Conservation (phyloP, 2,797 vertebrate species). For the Aplochiton taeniatus region DNA sequence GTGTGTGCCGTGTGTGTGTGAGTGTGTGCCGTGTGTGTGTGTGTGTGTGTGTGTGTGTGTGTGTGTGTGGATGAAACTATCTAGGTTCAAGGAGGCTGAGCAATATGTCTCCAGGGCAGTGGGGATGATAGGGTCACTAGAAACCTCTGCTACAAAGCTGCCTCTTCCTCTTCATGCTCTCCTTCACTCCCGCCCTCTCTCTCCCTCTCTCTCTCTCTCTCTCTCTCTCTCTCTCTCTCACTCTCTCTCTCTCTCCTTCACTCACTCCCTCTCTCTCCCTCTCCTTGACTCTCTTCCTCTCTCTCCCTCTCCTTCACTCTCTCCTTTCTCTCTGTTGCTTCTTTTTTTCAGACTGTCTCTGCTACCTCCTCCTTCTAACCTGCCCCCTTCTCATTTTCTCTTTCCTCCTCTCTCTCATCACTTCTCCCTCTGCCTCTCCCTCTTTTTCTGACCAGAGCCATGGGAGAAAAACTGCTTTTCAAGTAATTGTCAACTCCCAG, state of each 20-base stretch:
- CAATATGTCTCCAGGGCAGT: no score
- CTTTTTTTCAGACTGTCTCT: background rate
- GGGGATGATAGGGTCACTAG: no score
- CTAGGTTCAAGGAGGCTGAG: no score
- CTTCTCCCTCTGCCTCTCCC: background rate
- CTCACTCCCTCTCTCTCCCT: no score
- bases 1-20: background rate
- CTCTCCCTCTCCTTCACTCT: background rate
- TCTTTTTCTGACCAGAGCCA: background rate
- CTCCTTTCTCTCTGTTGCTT: conserved; percentile 9
- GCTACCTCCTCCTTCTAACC: background rate
- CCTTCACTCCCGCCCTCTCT: no score
- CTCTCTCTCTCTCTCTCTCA: no score
- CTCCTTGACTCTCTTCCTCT: background rate
- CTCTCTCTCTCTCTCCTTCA: no score
- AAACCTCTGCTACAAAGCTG: no score
- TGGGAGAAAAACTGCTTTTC: no score
- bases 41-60: background rate
- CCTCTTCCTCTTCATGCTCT: no score
- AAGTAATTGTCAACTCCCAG: no score
- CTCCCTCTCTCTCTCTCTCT: no score
- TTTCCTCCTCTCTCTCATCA: background rate
- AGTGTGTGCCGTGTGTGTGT: background rate
- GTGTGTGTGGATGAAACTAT: background rate
- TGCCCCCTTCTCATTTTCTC: background rate